A percentile compares a stretch with the other conserved stretches of the same genome.
phyloP scores from a whole-genome alignment of 1,140 invertebrate species.

The Tetramorium alpestre region DNA sequence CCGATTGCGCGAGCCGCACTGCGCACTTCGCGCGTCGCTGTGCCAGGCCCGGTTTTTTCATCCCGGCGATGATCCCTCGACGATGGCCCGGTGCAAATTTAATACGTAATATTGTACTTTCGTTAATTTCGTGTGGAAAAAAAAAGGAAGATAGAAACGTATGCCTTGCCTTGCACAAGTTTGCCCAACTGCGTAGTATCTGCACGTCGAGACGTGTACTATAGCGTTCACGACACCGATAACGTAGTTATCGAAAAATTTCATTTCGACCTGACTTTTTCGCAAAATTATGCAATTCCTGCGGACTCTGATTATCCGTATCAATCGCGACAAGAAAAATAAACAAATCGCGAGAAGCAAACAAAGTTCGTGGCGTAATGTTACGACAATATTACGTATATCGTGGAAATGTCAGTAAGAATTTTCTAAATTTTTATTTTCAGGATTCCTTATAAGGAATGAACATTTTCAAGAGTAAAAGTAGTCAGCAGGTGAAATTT shows the following conservation, averaged over 20 bases:
- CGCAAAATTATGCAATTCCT: slow-evolving; percentile 16
- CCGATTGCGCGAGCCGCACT: slow-evolving; percentile 25
- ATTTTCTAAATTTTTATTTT: not conserved
- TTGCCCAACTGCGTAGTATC: slow-evolving; percentile 13
- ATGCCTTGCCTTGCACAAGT: not conserved
- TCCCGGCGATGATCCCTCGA: not conserved
- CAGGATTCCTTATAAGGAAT: too few species aligned
- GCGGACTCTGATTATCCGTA: not conserved
- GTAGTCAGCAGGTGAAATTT: not conserved
- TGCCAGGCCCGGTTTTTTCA: not conserved
- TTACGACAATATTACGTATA: not conserved
- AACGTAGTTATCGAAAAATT: slow-evolving; percentile 2
- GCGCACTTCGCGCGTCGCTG: slow-evolving; percentile 38
- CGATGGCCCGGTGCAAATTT: not conserved
- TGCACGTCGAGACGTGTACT: not conserved
- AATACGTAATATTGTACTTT: not conserved
- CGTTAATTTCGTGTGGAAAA: not conserved
- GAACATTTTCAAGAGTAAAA: not conserved
- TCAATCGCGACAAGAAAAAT: not conserved
- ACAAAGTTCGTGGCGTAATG: not conserved
- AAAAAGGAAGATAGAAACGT: not conserved
- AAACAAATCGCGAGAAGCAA: not conserved
- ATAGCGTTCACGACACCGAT: not conserved
- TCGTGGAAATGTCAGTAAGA: not conserved
- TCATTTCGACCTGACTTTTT: not conserved